These are phyloP conservation scores for Calameuta filiformis DNA, from an alignment of 2,888 invertebrate species.

Conservation along the genomic window DNA sequence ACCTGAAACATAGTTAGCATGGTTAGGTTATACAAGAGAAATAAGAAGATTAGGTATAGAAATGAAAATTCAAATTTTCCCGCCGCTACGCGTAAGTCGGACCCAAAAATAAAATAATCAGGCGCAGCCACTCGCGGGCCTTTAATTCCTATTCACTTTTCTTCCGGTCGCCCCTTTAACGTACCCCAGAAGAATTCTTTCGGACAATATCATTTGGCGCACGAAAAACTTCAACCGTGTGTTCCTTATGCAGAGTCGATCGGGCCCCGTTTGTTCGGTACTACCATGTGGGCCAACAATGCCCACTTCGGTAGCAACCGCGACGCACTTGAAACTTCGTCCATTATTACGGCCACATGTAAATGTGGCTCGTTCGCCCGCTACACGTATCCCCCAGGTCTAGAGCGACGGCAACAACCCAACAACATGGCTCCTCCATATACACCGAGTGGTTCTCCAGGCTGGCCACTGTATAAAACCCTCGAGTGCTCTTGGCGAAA, in stretches of 20 bases:
- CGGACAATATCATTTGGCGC: not conserved
- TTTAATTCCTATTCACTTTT: not conserved
- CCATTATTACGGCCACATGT: slow-evolving; percentile 60
- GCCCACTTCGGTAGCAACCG: slow-evolving; percentile 59
- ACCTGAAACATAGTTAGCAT: not conserved
- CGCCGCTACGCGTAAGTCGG: not conserved
- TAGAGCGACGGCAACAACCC: slow-evolving; percentile 29
- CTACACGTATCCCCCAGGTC: slow-evolving; percentile 16
- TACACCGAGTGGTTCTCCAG: slow-evolving; percentile 51
- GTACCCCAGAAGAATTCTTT: not conserved
- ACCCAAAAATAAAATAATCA: not conserved
- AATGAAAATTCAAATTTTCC: not conserved
- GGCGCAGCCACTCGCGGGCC: not conserved
- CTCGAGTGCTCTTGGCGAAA: slow-evolving; percentile 56
- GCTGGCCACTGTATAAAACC: slow-evolving; percentile 53
- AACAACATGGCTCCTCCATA: slow-evolving; percentile 19
- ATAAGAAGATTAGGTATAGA: not conserved
- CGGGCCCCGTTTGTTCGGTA: slow-evolving; percentile 56
- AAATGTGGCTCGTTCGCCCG: slow-evolving; percentile 38
- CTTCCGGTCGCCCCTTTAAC: not conserved
- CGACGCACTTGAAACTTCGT: slow-evolving; percentile 60
- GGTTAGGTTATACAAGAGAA: not conserved
- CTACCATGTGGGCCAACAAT: slow-evolving; percentile 66
- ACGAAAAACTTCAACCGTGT: slow-evolving; percentile 25
- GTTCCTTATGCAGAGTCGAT: slow-evolving; percentile 55